Conservation (phyloP, 2,888 invertebrate genomes). For the Agrochola circellaris region DNA sequence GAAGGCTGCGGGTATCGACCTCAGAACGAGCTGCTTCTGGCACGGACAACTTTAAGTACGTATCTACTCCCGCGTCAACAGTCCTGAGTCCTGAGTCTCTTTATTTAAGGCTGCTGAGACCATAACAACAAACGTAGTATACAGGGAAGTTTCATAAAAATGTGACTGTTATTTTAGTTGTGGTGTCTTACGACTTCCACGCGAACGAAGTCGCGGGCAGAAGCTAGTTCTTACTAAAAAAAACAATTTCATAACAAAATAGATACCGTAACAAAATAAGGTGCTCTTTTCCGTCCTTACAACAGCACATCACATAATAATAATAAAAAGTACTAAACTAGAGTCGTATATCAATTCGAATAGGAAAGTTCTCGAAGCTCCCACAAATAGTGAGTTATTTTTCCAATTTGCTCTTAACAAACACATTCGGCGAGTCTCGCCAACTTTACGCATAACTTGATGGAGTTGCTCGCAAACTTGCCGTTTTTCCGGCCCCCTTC, state of each 20-base stretch:
- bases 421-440: slow-evolving; percentile 69
- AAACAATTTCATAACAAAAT: slow-evolving; percentile 10
- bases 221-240: background rate
- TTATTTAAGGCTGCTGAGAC: too few relatives aligned
- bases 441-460: slow-evolving; percentile 83
- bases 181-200: background rate
- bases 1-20: too few relatives aligned
- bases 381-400: slow-evolving; percentile 75
- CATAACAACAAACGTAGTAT: too few relatives aligned
- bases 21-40: too few relatives aligned
- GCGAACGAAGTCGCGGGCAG: background rate
- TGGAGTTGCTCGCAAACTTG: slow-evolving; percentile 55
- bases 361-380: slow-evolving; percentile 60
- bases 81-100: too few relatives aligned
- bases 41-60: too few relatives aligned
- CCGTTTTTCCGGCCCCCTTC: slow-evolving; percentile 64
- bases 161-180: background rate
- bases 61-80: too few relatives aligned
- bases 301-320: slow-evolving; percentile 37
- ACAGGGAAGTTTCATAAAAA: background rate
- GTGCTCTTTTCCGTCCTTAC: slow-evolving; percentile 52
- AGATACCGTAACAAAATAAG: slow-evolving; percentile 27
- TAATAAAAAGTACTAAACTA: slow-evolving; percentile 66
- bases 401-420: slow-evolving; percentile 78
- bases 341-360: slow-evolving; percentile 74